Conservation (phyloP, 2,113 vertebrate species). For the Psammodynastes pulverulentus region DNA sequence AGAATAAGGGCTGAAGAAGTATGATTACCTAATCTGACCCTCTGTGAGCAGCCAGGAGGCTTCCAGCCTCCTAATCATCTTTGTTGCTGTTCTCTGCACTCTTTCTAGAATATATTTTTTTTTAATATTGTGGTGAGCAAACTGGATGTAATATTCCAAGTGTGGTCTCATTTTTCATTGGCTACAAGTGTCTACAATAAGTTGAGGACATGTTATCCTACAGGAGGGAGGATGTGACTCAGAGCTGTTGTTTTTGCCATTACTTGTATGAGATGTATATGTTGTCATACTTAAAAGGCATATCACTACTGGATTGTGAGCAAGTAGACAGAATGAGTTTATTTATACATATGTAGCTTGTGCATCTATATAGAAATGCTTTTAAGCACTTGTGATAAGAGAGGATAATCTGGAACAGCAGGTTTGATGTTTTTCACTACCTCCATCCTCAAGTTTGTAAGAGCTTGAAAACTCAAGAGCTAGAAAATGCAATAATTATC, state of each 20-base stretch:
- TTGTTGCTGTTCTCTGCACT: not conserved
- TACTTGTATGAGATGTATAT: not conserved
- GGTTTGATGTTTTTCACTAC: not conserved
- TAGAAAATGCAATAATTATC: not conserved
- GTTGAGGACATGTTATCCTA: not conserved
- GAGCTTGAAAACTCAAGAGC: not conserved
- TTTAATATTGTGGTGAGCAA: not conserved
- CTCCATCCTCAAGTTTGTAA: not conserved
- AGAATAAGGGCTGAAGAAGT: too few relatives aligned
- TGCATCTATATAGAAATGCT: not conserved
- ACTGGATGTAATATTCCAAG: not conserved
- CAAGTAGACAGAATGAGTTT: not conserved
- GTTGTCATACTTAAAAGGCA: not conserved
- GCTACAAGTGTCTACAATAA: not conserved
- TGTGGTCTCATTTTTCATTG: not conserved
- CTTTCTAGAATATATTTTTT: not conserved
- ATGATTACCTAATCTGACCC: too few relatives aligned
- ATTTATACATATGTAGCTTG: not conserved
- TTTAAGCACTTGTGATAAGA: not conserved
- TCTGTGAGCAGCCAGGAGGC: too few relatives aligned
- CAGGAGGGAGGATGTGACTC: not conserved
- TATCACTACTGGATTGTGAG: not conserved
- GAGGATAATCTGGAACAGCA: not conserved
- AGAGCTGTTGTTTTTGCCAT: not conserved
- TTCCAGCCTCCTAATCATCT: not conserved